These are phyloP conservation scores for Monopterus albus DNA, from an alignment of 2,113 vertebrate genomes.

Conservation along the genomic window DNA sequence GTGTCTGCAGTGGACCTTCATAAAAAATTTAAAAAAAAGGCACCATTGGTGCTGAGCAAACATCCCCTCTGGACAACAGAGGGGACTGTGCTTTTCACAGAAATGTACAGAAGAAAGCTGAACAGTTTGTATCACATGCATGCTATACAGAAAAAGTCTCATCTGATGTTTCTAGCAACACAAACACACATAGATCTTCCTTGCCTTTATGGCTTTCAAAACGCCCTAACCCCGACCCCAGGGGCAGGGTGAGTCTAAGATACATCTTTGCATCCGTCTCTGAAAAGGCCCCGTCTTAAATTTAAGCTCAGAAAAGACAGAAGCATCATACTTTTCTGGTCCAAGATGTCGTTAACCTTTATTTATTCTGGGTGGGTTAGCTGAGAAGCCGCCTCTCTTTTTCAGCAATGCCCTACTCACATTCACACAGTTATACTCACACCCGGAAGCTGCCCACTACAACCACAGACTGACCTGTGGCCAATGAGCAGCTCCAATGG, in stretches of 20 bases:
- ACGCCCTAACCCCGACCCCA: slow-evolving; percentile 2
- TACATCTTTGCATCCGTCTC: slow-evolving; percentile 23
- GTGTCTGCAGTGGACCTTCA: slow-evolving; percentile 50
- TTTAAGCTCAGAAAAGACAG: too few relatives aligned
- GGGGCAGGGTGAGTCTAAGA: not conserved
- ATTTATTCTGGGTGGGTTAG: too few relatives aligned
- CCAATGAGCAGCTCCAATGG: too few relatives aligned
- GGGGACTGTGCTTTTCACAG: not conserved
- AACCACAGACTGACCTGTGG: too few relatives aligned
- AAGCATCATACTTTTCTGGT: too few relatives aligned
- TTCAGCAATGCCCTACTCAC: too few relatives aligned
- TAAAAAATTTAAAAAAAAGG: too few relatives aligned
- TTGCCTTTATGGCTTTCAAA: slow-evolving; percentile 35
- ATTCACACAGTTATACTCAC: too few relatives aligned
- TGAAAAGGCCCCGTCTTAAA: too few relatives aligned
- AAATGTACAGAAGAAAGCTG: not conserved
- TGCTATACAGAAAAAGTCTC: slow-evolving; percentile 6
- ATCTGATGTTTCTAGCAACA: not conserved
- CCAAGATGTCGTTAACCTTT: too few relatives aligned
- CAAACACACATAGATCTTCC: slow-evolving; percentile 3
- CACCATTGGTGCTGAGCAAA: slow-evolving; percentile 35
- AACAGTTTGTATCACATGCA: slow-evolving; percentile 23
- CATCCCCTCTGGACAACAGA: slow-evolving; percentile 31
- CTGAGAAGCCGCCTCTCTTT: too few relatives aligned
- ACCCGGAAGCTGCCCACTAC: too few relatives aligned